Base-by-base conservation (phyloP, 2,113 vertebrate genomes). In the Willisornis vidua region DNA sequence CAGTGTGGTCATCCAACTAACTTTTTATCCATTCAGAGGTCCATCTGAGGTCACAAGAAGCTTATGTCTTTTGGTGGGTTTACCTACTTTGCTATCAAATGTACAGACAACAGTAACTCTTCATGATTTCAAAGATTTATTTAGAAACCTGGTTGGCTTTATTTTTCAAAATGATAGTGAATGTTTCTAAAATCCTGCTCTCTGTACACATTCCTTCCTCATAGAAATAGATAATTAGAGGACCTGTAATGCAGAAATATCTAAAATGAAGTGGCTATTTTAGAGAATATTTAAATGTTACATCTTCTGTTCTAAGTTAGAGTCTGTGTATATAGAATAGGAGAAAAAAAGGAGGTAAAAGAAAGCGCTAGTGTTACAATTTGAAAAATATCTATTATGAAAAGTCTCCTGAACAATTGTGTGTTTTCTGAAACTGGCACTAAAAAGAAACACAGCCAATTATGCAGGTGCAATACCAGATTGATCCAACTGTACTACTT, bases 81-180 rank as follows among this genome's bases (percentile, higher is more conserved):
- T 71, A 31, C 5, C 3, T 62, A 14, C 15, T 84, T 59, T 55
- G 10, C 16, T 61, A 33, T 57, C 14, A 71, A 51, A 61, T 23
- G 63, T 13, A 26, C 1, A 62, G 12, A 16, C 0, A 14, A 19
- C 13, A 46, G 14, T 33, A 67, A 55, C 7, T 0, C 2, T 54
- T 54, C 22, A 55, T 6, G 52, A 51, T 25, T 6, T 46, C 9
- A 54, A 22, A 58, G 11, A 48, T 52, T 51, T 33, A 0, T 71
- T 70, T 12, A 17, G 31, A 63, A 52, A 48, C 7, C 3, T 31
- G 4, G 1, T 20, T 13, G 17, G 15, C 5, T 15, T 43, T 51
- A 20, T 67, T 78, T 77, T 83, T 35, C 5, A 37, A 86, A 82
- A 58, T 23, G 2, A n/a, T 10, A 43, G 3, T 6, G 19, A 33